Conservation (phyloP, 2,888 invertebrate species). For the Torymus auratus region DNA sequence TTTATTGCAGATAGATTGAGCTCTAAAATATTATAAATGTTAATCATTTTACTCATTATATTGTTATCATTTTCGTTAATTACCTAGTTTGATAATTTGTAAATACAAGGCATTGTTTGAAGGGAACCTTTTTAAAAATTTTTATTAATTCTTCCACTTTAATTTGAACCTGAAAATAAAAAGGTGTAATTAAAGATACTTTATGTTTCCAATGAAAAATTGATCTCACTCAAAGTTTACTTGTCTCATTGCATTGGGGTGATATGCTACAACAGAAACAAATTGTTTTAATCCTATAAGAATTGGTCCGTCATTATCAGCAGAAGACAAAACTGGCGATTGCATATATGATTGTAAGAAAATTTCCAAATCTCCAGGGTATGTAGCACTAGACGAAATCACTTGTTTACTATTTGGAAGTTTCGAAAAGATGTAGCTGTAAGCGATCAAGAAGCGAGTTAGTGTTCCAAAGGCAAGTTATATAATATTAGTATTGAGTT, state of each 20-base stretch:
- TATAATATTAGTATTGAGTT: slow-evolving; percentile 30
- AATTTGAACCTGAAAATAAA: slow-evolving; percentile 70
- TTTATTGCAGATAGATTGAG: slow-evolving; percentile 86
- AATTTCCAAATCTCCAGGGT: slow-evolving; percentile 84
- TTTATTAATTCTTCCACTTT: slow-evolving; percentile 82
- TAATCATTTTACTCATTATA: slow-evolving; percentile 18
- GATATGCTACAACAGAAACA: slow-evolving; percentile 80
- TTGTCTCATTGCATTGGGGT: slow-evolving; percentile 82
- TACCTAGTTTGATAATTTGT: slow-evolving; percentile 89
- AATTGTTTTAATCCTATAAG: slow-evolving; percentile 91
- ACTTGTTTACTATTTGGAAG: slow-evolving; percentile 90
- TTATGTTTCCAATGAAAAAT: too few species aligned
- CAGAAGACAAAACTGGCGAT: slow-evolving; percentile 86
- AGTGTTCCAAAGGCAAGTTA: slow-evolving; percentile 62
- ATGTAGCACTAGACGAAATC: slow-evolving; percentile 95
- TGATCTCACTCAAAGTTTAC: slow-evolving; percentile 74
- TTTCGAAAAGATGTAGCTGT: slow-evolving; percentile 84
- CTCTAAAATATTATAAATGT: slow-evolving; percentile 77
- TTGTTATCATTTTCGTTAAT: slow-evolving; percentile 51
- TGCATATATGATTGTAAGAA: slow-evolving; percentile 87
- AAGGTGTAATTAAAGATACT: background rate
- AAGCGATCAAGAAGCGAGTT: too few species aligned
- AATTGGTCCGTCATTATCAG: slow-evolving; percentile 83
- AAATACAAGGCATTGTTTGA: slow-evolving; percentile 95
- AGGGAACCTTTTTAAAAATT: slow-evolving; percentile 85